phyloP scores from a whole-genome alignment of 1,140 invertebrate species.

The Orchestia grillus region DNA sequence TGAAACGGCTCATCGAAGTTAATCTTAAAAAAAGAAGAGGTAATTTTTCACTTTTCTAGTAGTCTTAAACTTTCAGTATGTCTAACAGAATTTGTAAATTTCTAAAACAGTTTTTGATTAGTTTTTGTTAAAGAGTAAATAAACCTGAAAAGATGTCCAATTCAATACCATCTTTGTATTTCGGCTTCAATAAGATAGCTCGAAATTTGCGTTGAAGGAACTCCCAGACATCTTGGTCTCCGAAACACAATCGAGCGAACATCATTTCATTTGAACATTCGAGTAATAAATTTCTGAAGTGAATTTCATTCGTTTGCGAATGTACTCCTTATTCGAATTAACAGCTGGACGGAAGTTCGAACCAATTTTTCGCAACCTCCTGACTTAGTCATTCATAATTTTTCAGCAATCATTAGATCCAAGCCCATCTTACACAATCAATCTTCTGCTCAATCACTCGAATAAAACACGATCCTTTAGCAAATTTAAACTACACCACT shows the following conservation, averaged over 20 bases:
- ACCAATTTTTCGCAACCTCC: too few species aligned
- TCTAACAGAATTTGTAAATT: too few species aligned
- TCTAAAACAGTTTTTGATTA: too few species aligned
- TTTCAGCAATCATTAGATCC: neutral
- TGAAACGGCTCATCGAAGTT: too few species aligned
- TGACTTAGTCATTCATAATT: too few species aligned
- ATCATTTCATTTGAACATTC: neutral
- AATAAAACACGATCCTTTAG: neutral
- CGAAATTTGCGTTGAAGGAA: neutral
- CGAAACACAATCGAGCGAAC: neutral
- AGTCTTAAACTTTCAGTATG: too few species aligned
- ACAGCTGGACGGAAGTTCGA: neutral
- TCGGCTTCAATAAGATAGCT: neutral
- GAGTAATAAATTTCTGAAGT: neutral
- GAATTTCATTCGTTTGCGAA: neutral
- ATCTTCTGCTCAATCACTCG: neutral
- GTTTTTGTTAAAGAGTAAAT: too few species aligned
- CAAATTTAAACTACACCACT: neutral
- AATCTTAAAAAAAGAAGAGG: too few species aligned
- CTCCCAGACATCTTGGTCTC: neutral
- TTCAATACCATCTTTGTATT: neutral
- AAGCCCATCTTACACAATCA: too few species aligned
- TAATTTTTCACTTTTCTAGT: too few species aligned
- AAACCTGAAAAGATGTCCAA: neutral
- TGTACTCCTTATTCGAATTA: neutral